Percentiles rank a stretch among this genome's conserved stretches.
Conservation (phyloP, 2,888 invertebrate species). For the Ochropacha duplaris region DNA sequence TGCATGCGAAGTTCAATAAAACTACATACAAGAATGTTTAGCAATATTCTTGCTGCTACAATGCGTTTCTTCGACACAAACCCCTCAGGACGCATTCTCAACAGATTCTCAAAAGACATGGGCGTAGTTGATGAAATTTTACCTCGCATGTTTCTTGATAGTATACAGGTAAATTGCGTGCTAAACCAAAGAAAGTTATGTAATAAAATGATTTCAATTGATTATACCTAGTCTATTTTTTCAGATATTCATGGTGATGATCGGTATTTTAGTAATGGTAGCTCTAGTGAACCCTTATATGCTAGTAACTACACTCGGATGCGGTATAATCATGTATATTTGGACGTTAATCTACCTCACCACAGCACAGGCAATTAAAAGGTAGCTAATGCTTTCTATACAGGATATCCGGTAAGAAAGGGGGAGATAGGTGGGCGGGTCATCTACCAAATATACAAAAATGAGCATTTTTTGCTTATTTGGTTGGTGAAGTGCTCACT, state of each 20-base stretch:
- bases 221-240: conserved; percentile 6
- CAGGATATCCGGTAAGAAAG: too few relatives aligned
- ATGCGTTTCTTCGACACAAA: conserved; percentile 93
- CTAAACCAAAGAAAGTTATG: too few relatives aligned
- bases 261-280: conserved; percentile 88
- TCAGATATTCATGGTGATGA: conserved; percentile 87
- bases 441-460: too few relatives aligned
- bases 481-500: too few relatives aligned
- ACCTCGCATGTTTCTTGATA: conserved; percentile 85
- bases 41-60: conserved; percentile 87
- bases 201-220: too few relatives aligned
- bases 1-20: conserved; percentile 89
- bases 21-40: conserved; percentile 91
- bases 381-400: conserved; percentile 49
- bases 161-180: conserved; percentile 76
- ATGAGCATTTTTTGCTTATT: too few relatives aligned
- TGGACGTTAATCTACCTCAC: conserved; percentile 86
- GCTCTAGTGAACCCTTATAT: conserved; percentile 87
- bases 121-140: conserved; percentile 89
- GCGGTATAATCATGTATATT: conserved; percentile 85
- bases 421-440: too few relatives aligned
- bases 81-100: conserved; percentile 91
- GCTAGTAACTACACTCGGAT: conserved; percentile 84
- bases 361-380: conserved; percentile 88
- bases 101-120: conserved; percentile 93